phyloP scores from a whole-genome alignment of 2,888 invertebrate species.

The Masnerella sp. region DNA sequence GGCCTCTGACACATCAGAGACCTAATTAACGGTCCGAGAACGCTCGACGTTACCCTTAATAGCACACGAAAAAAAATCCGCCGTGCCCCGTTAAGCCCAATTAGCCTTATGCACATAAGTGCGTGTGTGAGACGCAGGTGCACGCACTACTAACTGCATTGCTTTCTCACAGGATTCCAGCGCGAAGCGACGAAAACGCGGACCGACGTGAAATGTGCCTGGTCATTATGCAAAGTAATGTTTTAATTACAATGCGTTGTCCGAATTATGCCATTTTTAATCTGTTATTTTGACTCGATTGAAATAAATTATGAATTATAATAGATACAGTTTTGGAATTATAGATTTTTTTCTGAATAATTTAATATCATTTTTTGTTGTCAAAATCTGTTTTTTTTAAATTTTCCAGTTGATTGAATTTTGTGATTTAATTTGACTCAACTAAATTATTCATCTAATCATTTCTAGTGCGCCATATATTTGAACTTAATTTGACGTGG shows the following conservation, averaged over 20 bases:
- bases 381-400: too few relatives aligned
- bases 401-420: too few relatives aligned
- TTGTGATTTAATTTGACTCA: too few relatives aligned
- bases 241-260: slow-evolving; percentile 45
- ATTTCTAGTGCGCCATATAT: too few relatives aligned
- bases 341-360: too few relatives aligned
- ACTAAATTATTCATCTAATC: too few relatives aligned
- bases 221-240: slow-evolving; percentile 52
- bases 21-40: slow-evolving; percentile 56
- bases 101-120: slow-evolving; percentile 53
- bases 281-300: too few relatives aligned
- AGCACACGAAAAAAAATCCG: slow-evolving; percentile 52
- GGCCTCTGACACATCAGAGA: slow-evolving; percentile 56
- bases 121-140: slow-evolving; percentile 41
- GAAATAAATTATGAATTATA: too few relatives aligned
- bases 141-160: slow-evolving; percentile 40
- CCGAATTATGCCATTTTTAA: too few relatives aligned
- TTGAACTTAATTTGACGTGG: too few relatives aligned
- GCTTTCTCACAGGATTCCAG: slow-evolving; percentile 33
- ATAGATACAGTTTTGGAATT: too few relatives aligned
- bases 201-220: slow-evolving; percentile 38
- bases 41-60: slow-evolving; percentile 47
- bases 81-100: slow-evolving; percentile 58
- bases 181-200: slow-evolving; percentile 49
- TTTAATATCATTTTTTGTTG: too few relatives aligned